phyloP scores from a whole-genome alignment of 1,140 invertebrate species.

The Ladona fulva region DNA sequence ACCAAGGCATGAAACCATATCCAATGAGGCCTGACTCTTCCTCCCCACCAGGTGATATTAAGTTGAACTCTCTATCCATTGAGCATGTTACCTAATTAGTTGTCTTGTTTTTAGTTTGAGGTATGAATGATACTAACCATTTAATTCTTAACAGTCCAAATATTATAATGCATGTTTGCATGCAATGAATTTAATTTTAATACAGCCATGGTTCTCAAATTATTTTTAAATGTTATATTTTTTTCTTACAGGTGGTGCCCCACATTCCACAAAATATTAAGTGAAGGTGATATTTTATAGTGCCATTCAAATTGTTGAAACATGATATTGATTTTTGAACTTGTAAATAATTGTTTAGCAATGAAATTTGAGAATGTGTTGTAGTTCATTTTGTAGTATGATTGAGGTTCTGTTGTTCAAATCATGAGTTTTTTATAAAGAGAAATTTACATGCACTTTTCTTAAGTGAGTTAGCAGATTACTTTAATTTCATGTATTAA shows the following conservation, averaged over 20 bases:
- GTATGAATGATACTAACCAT: too few species aligned
- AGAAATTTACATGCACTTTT: neutral
- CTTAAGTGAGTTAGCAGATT: neutral
- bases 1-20: neutral
- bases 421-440: neutral
- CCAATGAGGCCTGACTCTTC: neutral
- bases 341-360: neutral
- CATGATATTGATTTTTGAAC: neutral
- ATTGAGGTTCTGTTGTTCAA: neutral
- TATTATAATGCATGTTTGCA: too few species aligned
- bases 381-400: neutral
- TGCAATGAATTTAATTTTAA: too few species aligned
- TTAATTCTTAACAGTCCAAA: too few species aligned
- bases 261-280: constrained; percentile 2
- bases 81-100: too few species aligned
- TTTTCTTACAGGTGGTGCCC: neutral
- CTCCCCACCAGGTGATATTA: neutral
- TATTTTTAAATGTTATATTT: neutral
- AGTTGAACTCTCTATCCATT: too few species aligned
- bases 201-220: too few species aligned
- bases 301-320: neutral
- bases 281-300: constrained; percentile 10
- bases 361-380: neutral
- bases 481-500: neutral
- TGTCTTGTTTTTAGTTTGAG: too few species aligned